Percentiles rank a stretch among this genome's conserved stretches.
These are phyloP conservation scores for Oxytorus armatus DNA, from an alignment of 2,888 invertebrate species.

Conservation along the genomic window DNA sequence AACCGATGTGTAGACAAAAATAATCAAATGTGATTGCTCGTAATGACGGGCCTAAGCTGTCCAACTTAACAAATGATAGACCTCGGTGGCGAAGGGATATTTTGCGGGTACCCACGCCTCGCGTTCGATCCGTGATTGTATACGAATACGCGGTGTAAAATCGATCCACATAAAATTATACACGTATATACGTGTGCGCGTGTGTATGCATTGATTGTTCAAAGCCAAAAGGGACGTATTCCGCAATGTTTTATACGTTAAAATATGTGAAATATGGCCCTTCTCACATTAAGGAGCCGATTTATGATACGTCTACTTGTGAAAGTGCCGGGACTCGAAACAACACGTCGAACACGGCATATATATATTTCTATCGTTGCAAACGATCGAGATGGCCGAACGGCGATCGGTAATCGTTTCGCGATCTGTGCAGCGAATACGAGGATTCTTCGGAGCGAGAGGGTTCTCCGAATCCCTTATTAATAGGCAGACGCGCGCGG, in stretches of 20 bases:
- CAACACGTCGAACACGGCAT: background rate
- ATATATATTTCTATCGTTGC: background rate
- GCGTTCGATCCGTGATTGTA: background rate
- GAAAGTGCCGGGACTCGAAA: background rate
- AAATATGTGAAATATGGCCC: background rate
- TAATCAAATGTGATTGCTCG: slow-evolving; percentile 84
- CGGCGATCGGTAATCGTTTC: too few species aligned
- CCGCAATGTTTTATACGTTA: background rate
- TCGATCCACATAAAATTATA: slow-evolving; percentile 1
- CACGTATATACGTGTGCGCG: background rate
- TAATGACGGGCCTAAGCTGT: slow-evolving; percentile 84
- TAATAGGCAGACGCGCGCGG: too few species aligned
- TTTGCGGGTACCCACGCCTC: slow-evolving; percentile 16
- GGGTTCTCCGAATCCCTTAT: too few species aligned
- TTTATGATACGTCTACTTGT: background rate
- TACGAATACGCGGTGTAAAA: background rate
- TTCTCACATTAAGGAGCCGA: background rate
- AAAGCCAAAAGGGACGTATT: background rate
- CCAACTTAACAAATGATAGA: slow-evolving; percentile 84
- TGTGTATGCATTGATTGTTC: background rate
- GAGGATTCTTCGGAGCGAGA: too few species aligned
- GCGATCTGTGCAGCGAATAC: too few species aligned
- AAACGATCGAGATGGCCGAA: too few species aligned
- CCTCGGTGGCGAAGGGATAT: slow-evolving; percentile 26
- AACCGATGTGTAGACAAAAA: slow-evolving; percentile 82